Conservation (phyloP, 2,113 vertebrate species). For the Paramisgurnus dabryanus region DNA sequence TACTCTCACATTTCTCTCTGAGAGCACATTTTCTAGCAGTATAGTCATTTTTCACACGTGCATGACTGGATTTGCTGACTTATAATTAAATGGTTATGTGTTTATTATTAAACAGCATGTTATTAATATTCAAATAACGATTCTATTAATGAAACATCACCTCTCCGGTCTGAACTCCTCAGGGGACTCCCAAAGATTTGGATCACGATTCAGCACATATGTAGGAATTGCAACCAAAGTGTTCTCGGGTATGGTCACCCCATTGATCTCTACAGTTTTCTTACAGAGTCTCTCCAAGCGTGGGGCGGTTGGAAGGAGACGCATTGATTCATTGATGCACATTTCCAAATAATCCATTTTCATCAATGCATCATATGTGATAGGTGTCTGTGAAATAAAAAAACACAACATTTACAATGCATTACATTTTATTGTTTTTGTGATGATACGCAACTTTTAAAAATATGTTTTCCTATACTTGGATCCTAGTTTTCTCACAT, state of each 20-base stretch:
- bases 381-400: conserved; percentile 55
- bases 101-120: neutral
- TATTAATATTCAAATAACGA: neutral
- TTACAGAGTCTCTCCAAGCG: conserved; percentile 81
- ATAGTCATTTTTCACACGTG: too few relatives aligned
- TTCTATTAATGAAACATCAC: conserved; percentile 52
- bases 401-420: neutral
- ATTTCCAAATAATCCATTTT: conserved; percentile 86
- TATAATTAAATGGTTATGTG: too few relatives aligned
- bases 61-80: too few relatives aligned
- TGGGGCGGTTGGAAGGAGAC: conserved; percentile 66
- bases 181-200: conserved; percentile 69
- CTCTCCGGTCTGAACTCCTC: conserved; percentile 81
- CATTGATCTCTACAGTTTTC: conserved; percentile 74
- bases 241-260: conserved; percentile 76
- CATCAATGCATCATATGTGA: conserved; percentile 68
- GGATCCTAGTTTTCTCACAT: conserved; percentile 62
- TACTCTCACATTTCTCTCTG: too few relatives aligned
- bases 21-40: too few relatives aligned
- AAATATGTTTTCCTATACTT: neutral
- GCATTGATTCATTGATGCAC: conserved; percentile 78
- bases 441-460: too few relatives aligned
- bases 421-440: too few relatives aligned
- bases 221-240: conserved; percentile 67
- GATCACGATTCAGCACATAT: conserved; percentile 66